Conservation (phyloP, 1,140 invertebrate genomes). For the Stegodyphus dumicola region DNA sequence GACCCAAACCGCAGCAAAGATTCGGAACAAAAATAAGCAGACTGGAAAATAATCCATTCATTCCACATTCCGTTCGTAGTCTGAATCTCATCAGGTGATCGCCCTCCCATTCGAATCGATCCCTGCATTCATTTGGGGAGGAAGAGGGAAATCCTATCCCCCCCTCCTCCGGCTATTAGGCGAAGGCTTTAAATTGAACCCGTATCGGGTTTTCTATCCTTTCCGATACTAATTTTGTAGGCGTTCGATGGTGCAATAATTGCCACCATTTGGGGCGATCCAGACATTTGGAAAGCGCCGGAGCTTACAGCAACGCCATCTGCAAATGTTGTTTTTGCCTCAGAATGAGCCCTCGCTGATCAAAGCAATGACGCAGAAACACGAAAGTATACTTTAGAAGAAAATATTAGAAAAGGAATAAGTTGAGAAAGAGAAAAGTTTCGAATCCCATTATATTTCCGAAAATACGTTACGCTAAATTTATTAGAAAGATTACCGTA, state of each 20-base stretch:
- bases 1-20: neutral
- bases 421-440: too few relatives aligned
- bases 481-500: too few relatives aligned
- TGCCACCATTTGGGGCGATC: slow-evolving; percentile 34
- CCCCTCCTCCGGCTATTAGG: slow-evolving; percentile 23
- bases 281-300: neutral
- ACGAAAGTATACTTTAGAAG: too few relatives aligned
- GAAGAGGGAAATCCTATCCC: neutral
- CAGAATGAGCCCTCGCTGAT: too few relatives aligned
- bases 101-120: slow-evolving; percentile 24
- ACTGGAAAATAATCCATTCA: slow-evolving; percentile 4
- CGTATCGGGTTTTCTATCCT: slow-evolving; percentile 33
- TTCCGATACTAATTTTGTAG: slow-evolving; percentile 42
- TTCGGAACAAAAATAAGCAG: slow-evolving; percentile 9
- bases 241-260: slow-evolving; percentile 39
- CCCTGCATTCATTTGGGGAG: slow-evolving; percentile 11
- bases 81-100: slow-evolving; percentile 15
- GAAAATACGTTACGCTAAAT: too few relatives aligned
- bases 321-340: neutral
- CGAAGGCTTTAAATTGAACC: slow-evolving; percentile 30
- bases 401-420: too few relatives aligned
- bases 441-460: too few relatives aligned
- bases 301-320: neutral
- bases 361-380: too few relatives aligned
- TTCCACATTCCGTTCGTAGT: slow-evolving; percentile 8